Evolutionary conservation across 1,140 invertebrate genomes (phyloP), one percentile per base, ranked within the genome.

Genomic region (Caenorhabditis tropicalis): DNA sequence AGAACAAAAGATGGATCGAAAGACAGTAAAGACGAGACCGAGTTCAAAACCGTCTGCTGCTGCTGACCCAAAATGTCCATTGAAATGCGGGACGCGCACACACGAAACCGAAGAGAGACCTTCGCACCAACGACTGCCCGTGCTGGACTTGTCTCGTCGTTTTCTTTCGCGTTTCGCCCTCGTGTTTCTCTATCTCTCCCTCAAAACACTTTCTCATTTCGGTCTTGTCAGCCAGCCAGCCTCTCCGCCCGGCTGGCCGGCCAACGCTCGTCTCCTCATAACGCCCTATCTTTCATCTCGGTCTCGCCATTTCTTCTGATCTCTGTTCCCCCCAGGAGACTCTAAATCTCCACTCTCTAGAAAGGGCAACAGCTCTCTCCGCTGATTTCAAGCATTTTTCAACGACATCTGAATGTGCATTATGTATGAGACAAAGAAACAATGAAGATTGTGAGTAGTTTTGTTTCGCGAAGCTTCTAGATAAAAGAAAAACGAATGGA

Each of bases 351-450:
- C 36, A 19, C 33, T 74, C 36, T 74, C 65, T 74, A 39, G 19
- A 46, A 27, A 56, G 53, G 65, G 33, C 36, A 33, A n/a, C 33
- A 36, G 58, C 58, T 65, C 58, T 36, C 4, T 36, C 21, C 65
- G 65, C 36, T 74, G 65, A 74, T 74, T 74, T 74, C 65, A 74
- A 74, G 65, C 33, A 21, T 74, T 74, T 74, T 74, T 74, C 65
- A 74, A 74, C 65, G 65, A 74, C 65, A 74, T 74, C 65, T 74
- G 65, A 74, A 24, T 74, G 65, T 74, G 36, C 65, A 74, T 43
- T 19, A 21, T 21, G 36, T 74, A 29, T 74, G 36, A 74, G 27
- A 46, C 33, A 74, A 43, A 74, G 36, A 10, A 33, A 31, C 58
- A 65, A 65, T 7, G 31, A 16, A 21, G 21, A 21, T 16, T 7